Percentiles rank a stretch among this genome's conserved stretches.
Evolutionary conservation across 2,113 vertebrate genomes (phyloP).

Genomic region (Phyllostomus hastatus): DNA sequence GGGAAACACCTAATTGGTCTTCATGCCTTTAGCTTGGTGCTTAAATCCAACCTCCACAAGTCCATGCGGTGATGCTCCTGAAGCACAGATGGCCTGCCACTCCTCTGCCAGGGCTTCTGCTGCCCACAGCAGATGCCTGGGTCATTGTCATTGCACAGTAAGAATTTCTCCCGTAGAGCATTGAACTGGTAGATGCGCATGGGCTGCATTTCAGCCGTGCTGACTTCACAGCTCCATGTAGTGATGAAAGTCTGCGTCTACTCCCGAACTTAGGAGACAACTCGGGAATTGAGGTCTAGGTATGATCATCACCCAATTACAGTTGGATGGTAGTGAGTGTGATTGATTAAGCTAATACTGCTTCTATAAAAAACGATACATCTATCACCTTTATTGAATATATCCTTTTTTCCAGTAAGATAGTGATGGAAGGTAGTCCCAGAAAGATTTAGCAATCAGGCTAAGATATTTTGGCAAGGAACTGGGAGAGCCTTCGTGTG

Average conservation of each 20-base stretch:
- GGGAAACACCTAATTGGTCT: background rate
- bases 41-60: background rate
- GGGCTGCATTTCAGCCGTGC: background rate
- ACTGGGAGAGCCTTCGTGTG: background rate
- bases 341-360: background rate
- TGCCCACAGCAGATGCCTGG: background rate
- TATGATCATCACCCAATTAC: background rate
- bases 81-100: background rate
- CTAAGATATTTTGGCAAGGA: no score
- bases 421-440: background rate
- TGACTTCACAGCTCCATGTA: background rate
- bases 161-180: no score
- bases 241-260: background rate
- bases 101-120: no score
- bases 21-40: background rate
- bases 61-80: no score
- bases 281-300: background rate
- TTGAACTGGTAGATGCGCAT: background rate
- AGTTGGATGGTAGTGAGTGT: fast-evolving
- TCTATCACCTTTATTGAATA: no score
- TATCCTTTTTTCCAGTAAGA: no score
- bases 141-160: no score
- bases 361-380: no score
- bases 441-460: background rate
- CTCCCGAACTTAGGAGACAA: background rate